Conservation (phyloP, 2,888 invertebrate genomes). For the Laspeyria flexula region DNA sequence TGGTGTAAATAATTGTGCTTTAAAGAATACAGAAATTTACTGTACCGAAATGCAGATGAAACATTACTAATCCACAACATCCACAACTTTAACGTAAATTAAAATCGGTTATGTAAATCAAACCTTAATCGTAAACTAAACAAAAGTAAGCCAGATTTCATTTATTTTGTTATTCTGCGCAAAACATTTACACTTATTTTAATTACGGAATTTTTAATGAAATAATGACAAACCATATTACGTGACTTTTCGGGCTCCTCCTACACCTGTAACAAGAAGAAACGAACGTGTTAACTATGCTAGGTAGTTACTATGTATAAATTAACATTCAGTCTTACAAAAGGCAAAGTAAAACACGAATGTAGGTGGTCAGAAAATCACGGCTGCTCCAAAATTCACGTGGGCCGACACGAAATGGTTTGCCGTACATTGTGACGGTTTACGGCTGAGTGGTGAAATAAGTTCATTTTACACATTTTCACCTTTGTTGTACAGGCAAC, state of each 20-base stretch:
- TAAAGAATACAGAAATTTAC: too few relatives aligned
- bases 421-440: slow-evolving; percentile 49
- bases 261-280: slow-evolving; percentile 65
- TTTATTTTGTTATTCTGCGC: too few relatives aligned
- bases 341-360: slow-evolving; percentile 30
- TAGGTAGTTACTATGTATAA: slow-evolving; percentile 23
- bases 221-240: slow-evolving; percentile 58
- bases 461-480: slow-evolving; percentile 57
- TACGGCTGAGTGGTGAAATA: slow-evolving; percentile 57
- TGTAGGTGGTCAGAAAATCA: slow-evolving; percentile 47
- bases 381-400: slow-evolving; percentile 42
- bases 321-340: slow-evolving; percentile 38
- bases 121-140: too few relatives aligned
- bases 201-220: too few relatives aligned
- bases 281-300: slow-evolving; percentile 24
- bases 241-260: slow-evolving; percentile 50
- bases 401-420: slow-evolving; percentile 30
- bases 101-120: too few relatives aligned
- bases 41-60: too few relatives aligned
- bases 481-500: slow-evolving; percentile 46
- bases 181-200: too few relatives aligned
- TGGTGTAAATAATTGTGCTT: too few relatives aligned
- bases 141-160: too few relatives aligned
- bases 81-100: too few relatives aligned
- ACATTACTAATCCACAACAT: too few relatives aligned